Evolutionary conservation across 2,113 vertebrate genomes (phyloP), one percentile per base, ranked within the genome.

Genomic region (Nycticorax nycticorax): DNA sequence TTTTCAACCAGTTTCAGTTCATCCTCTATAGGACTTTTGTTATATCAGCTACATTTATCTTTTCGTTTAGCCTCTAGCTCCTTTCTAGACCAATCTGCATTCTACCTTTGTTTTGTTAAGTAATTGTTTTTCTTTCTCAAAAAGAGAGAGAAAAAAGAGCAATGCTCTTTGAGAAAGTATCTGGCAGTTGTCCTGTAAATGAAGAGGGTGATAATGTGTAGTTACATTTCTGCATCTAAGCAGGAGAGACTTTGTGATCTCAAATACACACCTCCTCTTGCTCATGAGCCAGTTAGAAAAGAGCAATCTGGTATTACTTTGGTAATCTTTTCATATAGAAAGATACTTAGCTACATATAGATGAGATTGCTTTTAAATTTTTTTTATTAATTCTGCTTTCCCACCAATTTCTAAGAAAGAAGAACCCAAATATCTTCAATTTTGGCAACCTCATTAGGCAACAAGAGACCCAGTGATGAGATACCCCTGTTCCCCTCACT

Each of bases 201-300:
- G 20, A 73, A 74, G n/a, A 91, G 8, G 33, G 28, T 67, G 47
- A 19, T 53, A 45, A 69, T 27, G 23, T n/a, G 10, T 66, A 45
- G 33, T 80, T 80, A 50, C 14, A 20, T 83, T 62, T 11, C 9
- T 35, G 5, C 55, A 2, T 60, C 15, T 84, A 62, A 76, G 35
- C 21, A 62, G 32, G 14, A 71, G 24, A 86, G 14, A 35, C 16
- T 32, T 76, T 52, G 30, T 76, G 45, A 48, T 83, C 57, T 69
- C 0, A 0, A 55, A 59, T 41, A 59, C 8, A 33, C 8, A n/a
- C 4, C 6, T 85, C 4, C 8, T 77, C 22, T 77, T 84, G 30
- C 11, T 77, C 57, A 64, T 73, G 55, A 81, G 10, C 6, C 35
- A 32, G 5, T 59, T 84, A 32, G 41, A 73, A 92, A 86, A 52